phyloP scores from a whole-genome alignment of 1,140 invertebrate species.

The Drosophila serrata region DNA sequence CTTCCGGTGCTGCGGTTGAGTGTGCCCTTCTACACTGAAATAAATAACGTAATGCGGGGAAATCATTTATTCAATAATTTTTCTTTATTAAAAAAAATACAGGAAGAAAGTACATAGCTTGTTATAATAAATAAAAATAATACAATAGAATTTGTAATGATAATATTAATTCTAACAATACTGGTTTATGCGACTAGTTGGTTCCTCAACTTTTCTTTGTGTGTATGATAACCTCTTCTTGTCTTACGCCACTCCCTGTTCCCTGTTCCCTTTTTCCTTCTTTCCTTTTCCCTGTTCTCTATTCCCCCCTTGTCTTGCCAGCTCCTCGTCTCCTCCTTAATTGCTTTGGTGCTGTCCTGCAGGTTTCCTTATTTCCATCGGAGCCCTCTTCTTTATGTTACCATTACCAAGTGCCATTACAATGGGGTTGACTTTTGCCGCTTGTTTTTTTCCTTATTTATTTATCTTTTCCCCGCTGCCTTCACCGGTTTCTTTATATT shows the following conservation, averaged over 20 bases:
- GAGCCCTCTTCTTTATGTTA: slow-evolving; percentile 31
- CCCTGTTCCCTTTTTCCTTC: slow-evolving; percentile 20
- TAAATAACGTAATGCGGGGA: background rate
- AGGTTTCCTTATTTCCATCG: slow-evolving; percentile 73
- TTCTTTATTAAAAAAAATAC: too few species aligned
- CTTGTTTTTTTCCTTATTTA: slow-evolving; percentile 39
- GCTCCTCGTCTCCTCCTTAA: slow-evolving; percentile 61
- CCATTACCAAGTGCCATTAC: slow-evolving; percentile 6
- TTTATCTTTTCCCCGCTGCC: slow-evolving; percentile 12
- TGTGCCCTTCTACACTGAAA: slow-evolving; percentile 20
- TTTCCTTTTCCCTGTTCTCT: background rate
- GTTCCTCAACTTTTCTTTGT: background rate
- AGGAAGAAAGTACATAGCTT: background rate
- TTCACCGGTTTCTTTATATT: background rate
- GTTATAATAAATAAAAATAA: background rate
- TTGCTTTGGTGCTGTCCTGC: slow-evolving; percentile 67
- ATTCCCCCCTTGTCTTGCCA: slow-evolving; percentile 23
- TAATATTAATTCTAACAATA: too few species aligned
- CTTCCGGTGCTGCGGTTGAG: slow-evolving; percentile 74
- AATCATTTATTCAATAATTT: too few species aligned
- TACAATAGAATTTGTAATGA: background rate
- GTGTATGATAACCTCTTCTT: background rate
- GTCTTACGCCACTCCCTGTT: slow-evolving; percentile 2
- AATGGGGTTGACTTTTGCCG: slow-evolving; percentile 34
- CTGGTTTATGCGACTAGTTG: background rate